Evolutionary conservation across 2,113 vertebrate genomes (phyloP).

Genomic region (Amblyornis subalaris): DNA sequence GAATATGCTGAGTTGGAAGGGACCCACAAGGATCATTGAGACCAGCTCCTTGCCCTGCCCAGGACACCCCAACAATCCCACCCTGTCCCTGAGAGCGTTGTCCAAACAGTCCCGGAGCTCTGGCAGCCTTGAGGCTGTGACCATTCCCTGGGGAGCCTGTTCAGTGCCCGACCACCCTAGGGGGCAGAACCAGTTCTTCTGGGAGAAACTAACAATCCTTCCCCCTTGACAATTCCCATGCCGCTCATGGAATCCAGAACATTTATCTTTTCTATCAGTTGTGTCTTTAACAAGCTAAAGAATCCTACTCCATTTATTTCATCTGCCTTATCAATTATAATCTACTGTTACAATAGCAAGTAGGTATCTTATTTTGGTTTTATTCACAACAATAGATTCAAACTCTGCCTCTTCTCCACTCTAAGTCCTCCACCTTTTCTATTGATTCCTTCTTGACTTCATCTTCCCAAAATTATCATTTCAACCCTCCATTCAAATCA

Average conservation of each 20-base stretch:
- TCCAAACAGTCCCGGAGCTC: rapidly evolving
- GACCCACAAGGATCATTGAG: rapidly evolving
- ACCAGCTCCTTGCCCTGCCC: neutral
- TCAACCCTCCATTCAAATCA: neutral
- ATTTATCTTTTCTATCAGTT: neutral
- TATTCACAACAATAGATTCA: neutral
- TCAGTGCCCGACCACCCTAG: rapidly evolving
- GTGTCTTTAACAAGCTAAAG: neutral
- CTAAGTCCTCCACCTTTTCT: neutral
- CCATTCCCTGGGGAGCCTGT: neutral
- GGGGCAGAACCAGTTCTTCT: neutral
- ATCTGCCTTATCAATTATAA: neutral
- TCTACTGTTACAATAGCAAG: neutral
- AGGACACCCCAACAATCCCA: neutral
- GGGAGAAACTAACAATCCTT: neutral
- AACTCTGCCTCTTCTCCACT: neutral
- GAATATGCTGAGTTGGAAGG: neutral
- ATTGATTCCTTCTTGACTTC: neutral
- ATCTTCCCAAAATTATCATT: neutral
- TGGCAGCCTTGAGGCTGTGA: rapidly evolving
- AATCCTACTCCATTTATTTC: neutral
- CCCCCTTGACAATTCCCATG: neutral
- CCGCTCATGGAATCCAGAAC: neutral
- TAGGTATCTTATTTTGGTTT: neutral
- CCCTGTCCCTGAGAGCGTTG: rapidly evolving